Evolutionary conservation across 2,113 vertebrate species (phyloP).

Genomic region (mouse (Mus musculus)): DNA sequence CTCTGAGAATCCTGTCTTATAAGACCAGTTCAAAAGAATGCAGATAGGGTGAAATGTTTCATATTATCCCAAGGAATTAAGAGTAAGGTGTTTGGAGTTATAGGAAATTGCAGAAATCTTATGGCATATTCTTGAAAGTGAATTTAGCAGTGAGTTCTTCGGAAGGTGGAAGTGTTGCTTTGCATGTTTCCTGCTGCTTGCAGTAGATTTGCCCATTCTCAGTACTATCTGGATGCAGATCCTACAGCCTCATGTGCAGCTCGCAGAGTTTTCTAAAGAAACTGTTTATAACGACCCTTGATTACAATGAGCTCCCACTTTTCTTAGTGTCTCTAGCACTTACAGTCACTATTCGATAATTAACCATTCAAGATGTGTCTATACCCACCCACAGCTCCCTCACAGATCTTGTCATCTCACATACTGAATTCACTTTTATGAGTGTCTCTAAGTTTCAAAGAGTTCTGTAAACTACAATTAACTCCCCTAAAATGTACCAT

Average conservation of each 20-base stretch:
- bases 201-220: background rate
- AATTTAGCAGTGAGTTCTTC: background rate
- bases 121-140: background rate
- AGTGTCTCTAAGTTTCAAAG: background rate
- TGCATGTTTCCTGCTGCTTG: no score
- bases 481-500: background rate
- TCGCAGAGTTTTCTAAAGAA: background rate
- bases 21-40: background rate
- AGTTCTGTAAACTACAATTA: constrained; percentile 9
- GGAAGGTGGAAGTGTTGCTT: background rate
- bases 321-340: background rate
- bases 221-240: background rate
- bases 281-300: background rate
- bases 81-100: background rate
- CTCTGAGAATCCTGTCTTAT: background rate
- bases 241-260: background rate
- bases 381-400: background rate
- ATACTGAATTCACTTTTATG: background rate
- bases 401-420: background rate
- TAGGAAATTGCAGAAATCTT: constrained; percentile 5
- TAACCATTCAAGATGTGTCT: background rate
- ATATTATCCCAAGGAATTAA: background rate
- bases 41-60: background rate
- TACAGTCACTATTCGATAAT: background rate
- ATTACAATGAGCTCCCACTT: background rate